Percentiles rank a stretch among this genome's conserved stretches.
phyloP scores from a whole-genome alignment of 2,113 vertebrate species.

The Petroica traversi region DNA sequence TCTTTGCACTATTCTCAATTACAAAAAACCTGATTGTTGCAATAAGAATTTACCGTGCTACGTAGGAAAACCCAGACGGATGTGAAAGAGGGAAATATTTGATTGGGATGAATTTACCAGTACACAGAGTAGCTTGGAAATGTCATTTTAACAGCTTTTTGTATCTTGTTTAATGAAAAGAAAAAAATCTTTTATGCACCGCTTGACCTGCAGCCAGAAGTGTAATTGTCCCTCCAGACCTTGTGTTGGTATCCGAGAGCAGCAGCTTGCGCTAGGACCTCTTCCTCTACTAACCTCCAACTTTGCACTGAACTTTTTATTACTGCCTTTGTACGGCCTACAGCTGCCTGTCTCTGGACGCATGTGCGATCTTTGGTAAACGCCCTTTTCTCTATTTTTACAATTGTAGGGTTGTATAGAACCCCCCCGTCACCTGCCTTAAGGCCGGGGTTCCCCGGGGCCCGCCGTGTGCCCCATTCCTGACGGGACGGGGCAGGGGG shows the following conservation, averaged over 20 bases:
- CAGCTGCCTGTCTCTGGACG: constrained; percentile 12
- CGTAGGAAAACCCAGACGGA: neutral
- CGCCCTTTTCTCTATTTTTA: constrained; percentile 4
- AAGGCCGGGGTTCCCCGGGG: neutral
- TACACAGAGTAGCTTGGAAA: constrained; percentile 25
- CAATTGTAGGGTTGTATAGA: neutral
- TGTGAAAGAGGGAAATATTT: neutral
- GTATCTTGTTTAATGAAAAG: constrained; percentile 32
- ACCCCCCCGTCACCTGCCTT: constrained; percentile 50
- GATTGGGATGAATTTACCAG: neutral
- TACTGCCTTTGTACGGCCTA: constrained; percentile 36
- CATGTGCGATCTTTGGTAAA: constrained; percentile 9
- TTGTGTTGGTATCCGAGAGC: constrained; percentile 9
- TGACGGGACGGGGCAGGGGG: neutral
- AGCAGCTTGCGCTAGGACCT: neutral
- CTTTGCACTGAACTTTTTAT: constrained; percentile 68
- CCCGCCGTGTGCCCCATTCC: neutral
- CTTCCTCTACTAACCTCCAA: constrained; percentile 5
- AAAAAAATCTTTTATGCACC: neutral
- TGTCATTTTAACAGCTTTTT: constrained; percentile 51
- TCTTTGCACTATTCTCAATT: constrained; percentile 63
- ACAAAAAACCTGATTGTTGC: neutral
- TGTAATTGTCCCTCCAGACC: neutral
- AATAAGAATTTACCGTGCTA: neutral
- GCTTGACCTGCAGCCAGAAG: neutral